Evolutionary conservation across 64 coral and sea anemone species (phyloP), one percentile per base, ranked within the genome.

Genomic region (Trachythela sp.): DNA sequence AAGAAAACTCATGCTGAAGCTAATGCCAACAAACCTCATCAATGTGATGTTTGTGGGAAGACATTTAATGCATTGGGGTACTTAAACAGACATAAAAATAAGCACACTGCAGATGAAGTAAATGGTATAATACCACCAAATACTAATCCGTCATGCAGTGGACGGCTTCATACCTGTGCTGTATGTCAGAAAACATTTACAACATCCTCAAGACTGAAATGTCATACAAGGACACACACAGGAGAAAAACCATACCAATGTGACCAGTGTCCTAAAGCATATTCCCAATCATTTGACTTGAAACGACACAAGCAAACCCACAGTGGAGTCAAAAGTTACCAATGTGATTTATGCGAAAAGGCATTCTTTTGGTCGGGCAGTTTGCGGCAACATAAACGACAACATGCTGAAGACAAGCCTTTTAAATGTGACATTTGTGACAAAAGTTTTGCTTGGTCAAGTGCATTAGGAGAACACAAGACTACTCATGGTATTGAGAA

Each of bases 201-300:
- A 13, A 22, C 42, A 8, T 76, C 77, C 27, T 59, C 48, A 24
- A 83, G 83, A 30, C 48, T 90, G 24, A 36, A 85, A 26, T 59
- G 26, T n/a, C 89, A 90, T 85, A n/a, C 18, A 26, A 48, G 89
- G 18, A 59, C 36, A 36, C 89, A 90, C 59, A 90, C 77, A 17
- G 89, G 89, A 14, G 71, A 84, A 2, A 84, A 84, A 84, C 89
- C 89, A 13, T 90, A 85, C 52, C 51, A 84, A 68, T 90, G 88
- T 39, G 70, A 80, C 2, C 88, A 54, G 43, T 89, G 88, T 83
- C 36, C 7, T 22, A 89, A 83, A 39, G 70, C 40, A 20, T 89
- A 77, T 83, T 24, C 71, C 17, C 40, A 48, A 33, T 51, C 68
- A 49, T 49, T 51, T 22, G 39, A 77, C 26, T 48, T 89, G 2